Conservation (phyloP, 2,888 invertebrate genomes). For the Galeruca laticollis region DNA sequence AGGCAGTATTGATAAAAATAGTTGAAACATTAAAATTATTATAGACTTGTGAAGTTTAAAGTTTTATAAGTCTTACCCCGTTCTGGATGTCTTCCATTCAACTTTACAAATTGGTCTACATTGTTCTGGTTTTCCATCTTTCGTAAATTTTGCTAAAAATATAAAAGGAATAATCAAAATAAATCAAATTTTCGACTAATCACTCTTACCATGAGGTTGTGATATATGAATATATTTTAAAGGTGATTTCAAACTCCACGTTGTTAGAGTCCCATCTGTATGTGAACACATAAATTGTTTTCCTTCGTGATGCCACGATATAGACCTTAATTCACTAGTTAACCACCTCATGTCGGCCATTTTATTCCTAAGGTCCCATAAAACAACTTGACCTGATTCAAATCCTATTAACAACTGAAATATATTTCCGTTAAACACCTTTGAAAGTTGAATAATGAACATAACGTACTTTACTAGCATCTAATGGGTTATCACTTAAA, state of each 20-base stretch:
- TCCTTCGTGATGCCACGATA: constrained; percentile 98
- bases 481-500: constrained; percentile 96
- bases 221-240: constrained; percentile 84
- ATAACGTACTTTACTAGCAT: constrained; percentile 89
- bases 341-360: constrained; percentile 88
- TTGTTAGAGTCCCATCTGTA: constrained; percentile 93
- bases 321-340: constrained; percentile 83
- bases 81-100: constrained; percentile 91
- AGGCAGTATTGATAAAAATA: no score
- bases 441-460: background rate
- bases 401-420: constrained; percentile 93
- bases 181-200: background rate
- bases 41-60: no score
- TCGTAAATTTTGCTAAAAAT: constrained; percentile 85
- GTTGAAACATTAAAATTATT: no score
- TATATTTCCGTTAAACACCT: constrained; percentile 6
- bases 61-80: constrained; percentile 74
- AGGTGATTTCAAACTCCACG: constrained; percentile 87
- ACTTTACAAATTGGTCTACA: constrained; percentile 96
- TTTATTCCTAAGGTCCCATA: constrained; percentile 95
- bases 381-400: constrained; percentile 92
- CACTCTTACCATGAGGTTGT: constrained; percentile 88
- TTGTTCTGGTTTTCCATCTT: constrained; percentile 92
- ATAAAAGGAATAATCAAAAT: background rate
- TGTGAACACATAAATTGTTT: constrained; percentile 97